These are phyloP conservation scores for Eubucco bourcierii DNA, from an alignment of 2,113 vertebrate genomes.

Conservation along the genomic window DNA sequence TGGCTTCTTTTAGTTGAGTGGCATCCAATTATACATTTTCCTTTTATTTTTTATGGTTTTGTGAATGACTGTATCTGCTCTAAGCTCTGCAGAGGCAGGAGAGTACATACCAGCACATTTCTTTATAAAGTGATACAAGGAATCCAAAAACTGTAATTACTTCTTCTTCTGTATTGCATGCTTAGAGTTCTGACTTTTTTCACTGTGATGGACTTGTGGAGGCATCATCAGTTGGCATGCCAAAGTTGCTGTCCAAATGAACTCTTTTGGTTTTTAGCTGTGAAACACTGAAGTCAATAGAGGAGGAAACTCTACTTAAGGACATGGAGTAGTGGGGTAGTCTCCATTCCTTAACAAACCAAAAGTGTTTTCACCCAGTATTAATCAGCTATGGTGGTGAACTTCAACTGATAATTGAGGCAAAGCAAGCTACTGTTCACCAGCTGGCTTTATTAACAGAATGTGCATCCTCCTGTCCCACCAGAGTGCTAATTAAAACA, in stretches of 20 bases:
- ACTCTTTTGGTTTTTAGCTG: neutral
- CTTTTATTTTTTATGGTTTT: neutral
- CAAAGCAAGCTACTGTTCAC: neutral
- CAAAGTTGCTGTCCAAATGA: neutral
- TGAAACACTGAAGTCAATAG: neutral
- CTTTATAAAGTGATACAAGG: neutral
- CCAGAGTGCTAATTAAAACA: neutral
- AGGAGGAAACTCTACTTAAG: neutral
- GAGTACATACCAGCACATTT: conserved; percentile 18
- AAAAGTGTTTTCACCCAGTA: neutral
- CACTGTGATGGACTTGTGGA: neutral
- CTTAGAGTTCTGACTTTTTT: neutral
- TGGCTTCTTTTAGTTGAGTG: neutral
- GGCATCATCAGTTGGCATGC: neutral
- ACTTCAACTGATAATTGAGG: neutral
- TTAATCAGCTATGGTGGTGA: neutral
- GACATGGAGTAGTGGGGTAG: neutral
- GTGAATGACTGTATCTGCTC: neutral
- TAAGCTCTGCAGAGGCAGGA: conserved; percentile 1
- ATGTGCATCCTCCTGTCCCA: neutral
- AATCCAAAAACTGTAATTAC: conserved; percentile 14
- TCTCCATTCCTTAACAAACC: neutral
- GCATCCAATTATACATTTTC: conserved; percentile 3
- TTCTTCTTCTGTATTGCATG: neutral
- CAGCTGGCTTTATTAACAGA: neutral